These are phyloP conservation scores for Rotaria magnacalcarata DNA, from an alignment of 2,888 invertebrate species.

Conservation along the genomic window DNA sequence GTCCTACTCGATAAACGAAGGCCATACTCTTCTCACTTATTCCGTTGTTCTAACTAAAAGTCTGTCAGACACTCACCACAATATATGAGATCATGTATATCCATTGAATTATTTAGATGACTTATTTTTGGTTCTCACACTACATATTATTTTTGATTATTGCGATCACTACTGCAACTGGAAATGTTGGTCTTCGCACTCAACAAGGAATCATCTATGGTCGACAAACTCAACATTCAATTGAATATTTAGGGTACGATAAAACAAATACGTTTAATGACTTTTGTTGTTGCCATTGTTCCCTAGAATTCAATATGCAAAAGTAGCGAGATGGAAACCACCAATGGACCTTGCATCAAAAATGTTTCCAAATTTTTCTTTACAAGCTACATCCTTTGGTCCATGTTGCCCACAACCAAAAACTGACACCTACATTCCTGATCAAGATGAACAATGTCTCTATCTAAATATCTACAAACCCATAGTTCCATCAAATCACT, in stretches of 20 bases:
- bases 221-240: conserved; percentile 23
- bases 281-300: not conserved
- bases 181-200: not conserved
- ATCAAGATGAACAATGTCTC: not conserved
- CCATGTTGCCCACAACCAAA: not conserved
- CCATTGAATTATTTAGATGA: not conserved
- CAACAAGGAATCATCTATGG: conserved; percentile 15
- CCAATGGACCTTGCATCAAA: not conserved
- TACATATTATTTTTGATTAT: not conserved
- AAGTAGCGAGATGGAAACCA: not conserved
- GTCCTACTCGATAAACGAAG: too few relatives aligned
- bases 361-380: not conserved
- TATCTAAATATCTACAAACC: not conserved
- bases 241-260: conserved; percentile 6
- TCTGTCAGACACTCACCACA: too few relatives aligned
- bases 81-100: too few relatives aligned
- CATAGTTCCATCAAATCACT: not conserved
- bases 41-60: too few relatives aligned
- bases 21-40: too few relatives aligned
- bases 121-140: not conserved
- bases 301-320: not conserved
- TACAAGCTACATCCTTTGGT: not conserved
- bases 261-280: not conserved
- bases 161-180: not conserved
- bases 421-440: not conserved